Evolutionary conservation across 2,113 vertebrate genomes (phyloP), one percentile per base, ranked within the genome.

Genomic region (Manacus vitellinus): DNA sequence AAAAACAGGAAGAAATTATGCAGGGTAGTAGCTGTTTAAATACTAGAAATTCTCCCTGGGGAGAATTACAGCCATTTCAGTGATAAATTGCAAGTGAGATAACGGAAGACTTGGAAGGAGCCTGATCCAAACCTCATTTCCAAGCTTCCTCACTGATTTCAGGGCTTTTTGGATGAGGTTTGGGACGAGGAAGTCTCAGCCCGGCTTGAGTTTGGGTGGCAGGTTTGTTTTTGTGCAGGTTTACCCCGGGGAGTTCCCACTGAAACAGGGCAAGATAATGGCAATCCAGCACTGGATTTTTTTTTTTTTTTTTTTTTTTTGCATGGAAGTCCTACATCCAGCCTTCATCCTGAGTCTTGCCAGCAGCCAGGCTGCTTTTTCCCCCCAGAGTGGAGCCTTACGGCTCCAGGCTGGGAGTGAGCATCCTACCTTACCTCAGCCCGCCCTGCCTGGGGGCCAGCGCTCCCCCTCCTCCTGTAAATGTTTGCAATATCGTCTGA

Each of bases 1-100:
- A 70, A 94, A 94, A 95, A 96, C 71, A 95, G 95, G 96, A 97
- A 96, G 95, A 95, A 95, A 95, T 95, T 92, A 94, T 90, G 90
- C 90, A 84, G 58, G 51, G 68, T 87, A 89, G 78, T 70, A 91
- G 84, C 91, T 96, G 95, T 94, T 96, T 91, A 94, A 95, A 96
- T 89, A 77, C 86, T 89, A 76, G 94, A 96, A 91, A 79, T 68
- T 71, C 82, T 97, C 90, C 88, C 92, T 31, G 86, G 95, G 93
- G 94, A 94, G 65, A 81, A 81, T 78, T 88, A 78, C 56, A 88
- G 95, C 88, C 86, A 43, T 94, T 92, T 94, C 94, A 71, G 77
- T 94, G 93, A 96, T 92, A 96, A 97, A 96, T 89, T 88, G 37
- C 68, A 86, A 94, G 82, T 74, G 63, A 85, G 89, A 85, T 86